A percentile compares a stretch with the other conserved stretches of the same genome.
Evolutionary conservation across 2,113 vertebrate genomes (phyloP).

Genomic region (Apeltes quadracus): DNA sequence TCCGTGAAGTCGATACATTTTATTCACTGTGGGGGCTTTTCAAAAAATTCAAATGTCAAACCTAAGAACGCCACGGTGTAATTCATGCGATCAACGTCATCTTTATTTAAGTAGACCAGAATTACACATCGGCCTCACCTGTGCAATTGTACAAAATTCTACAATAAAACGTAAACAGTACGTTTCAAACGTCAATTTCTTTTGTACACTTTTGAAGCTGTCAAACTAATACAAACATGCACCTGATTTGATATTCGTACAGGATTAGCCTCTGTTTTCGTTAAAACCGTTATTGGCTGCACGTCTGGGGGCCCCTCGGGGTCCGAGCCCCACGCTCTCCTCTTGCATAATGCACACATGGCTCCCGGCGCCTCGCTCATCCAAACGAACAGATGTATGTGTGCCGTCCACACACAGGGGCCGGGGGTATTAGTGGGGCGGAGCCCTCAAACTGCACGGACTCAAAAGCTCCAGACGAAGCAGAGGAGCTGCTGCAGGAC

Average conservation of each 20-base stretch:
- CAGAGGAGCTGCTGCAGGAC: constrained; percentile 26
- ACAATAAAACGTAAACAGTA: background rate
- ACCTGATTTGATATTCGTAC: background rate
- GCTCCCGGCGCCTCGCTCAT: constrained; percentile 45
- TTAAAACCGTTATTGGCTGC: background rate
- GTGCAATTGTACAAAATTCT: background rate
- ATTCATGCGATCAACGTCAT: background rate
- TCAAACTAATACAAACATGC: background rate
- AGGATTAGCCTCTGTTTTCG: background rate
- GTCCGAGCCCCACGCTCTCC: constrained; percentile 8
- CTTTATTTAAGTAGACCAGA: background rate
- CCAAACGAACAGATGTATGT: constrained; percentile 39
- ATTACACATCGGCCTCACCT: background rate
- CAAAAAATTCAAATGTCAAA: too few relatives aligned
- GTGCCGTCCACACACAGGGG: constrained; percentile 6
- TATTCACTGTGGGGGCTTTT: background rate
- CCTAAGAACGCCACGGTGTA: background rate
- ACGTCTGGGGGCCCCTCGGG: background rate
- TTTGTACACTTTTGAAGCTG: background rate
- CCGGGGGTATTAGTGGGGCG: constrained; percentile 36
- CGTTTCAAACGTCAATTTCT: background rate
- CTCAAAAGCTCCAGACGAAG: constrained; percentile 54
- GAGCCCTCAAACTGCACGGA: constrained; percentile 35
- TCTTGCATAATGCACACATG: constrained; percentile 57
- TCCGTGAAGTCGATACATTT: too few relatives aligned